A percentile compares a stretch with the other conserved stretches of the same genome.
Evolutionary conservation across 1,140 invertebrate species (phyloP).

Genomic region (Thalassaphorura encarpata): DNA sequence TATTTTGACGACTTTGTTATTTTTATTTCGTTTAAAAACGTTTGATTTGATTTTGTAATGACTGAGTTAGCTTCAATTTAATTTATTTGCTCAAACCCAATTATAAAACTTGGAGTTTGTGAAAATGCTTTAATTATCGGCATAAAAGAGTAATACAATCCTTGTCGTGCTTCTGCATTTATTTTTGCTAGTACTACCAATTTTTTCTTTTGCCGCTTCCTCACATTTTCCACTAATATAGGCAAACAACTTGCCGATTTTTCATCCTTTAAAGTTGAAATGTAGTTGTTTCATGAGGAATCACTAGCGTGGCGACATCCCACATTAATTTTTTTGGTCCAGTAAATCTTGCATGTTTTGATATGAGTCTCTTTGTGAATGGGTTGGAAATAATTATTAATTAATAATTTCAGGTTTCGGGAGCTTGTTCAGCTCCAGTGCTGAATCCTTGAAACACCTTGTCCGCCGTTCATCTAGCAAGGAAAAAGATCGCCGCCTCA

Average conservation of each 20-base stretch:
- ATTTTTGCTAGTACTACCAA: too few species aligned
- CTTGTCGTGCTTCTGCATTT: too few species aligned
- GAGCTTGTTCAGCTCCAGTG: conserved; percentile 52
- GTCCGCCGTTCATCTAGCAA: conserved; percentile 52
- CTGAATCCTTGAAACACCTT: conserved; percentile 55
- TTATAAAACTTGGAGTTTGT: too few species aligned
- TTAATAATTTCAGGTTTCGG: conserved; percentile 34
- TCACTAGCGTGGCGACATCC: too few species aligned
- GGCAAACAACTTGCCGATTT: background rate
- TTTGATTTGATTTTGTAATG: too few species aligned
- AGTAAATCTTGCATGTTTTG: background rate
- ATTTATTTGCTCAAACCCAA: too few species aligned
- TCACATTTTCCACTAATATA: background rate
- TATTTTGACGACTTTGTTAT: background rate
- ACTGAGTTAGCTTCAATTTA: too few species aligned
- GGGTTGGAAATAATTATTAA: too few species aligned
- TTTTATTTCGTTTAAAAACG: background rate
- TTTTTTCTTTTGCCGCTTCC: too few species aligned
- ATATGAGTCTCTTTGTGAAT: background rate
- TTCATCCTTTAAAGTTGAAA: background rate
- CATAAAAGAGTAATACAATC: too few species aligned
- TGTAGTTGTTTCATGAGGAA: background rate
- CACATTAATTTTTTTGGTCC: background rate
- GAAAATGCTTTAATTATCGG: too few species aligned
- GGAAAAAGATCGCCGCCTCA: conserved; percentile 50